phyloP scores from a whole-genome alignment of 2,797 vertebrate species.

The Ispidina picta region DNA sequence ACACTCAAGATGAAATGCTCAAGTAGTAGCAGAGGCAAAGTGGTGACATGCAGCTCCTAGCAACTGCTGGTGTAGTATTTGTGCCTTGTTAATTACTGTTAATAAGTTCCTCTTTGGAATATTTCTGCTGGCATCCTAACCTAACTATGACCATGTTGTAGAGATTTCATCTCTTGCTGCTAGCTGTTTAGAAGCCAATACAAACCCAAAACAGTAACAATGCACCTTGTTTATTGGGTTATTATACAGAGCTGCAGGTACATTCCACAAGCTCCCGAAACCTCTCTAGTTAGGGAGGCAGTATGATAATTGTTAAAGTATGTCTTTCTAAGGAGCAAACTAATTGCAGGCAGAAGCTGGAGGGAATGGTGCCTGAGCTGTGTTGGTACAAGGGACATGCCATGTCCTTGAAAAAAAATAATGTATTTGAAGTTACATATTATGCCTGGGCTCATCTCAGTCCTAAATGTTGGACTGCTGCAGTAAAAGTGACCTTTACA shows the following conservation, averaged over 20 bases:
- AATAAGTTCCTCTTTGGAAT: not conserved
- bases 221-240: not conserved
- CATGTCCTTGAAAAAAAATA: not conserved
- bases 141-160: not conserved
- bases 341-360: not conserved
- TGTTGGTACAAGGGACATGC: not conserved
- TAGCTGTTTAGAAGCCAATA: not conserved
- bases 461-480: not conserved
- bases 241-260: fast-evolving
- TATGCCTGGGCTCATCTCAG: not conserved
- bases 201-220: not conserved
- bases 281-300: not conserved
- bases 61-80: not conserved
- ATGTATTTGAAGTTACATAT: not conserved
- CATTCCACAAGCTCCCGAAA: not conserved
- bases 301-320: fast-evolving
- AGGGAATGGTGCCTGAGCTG: not conserved
- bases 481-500: not conserved
- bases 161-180: not conserved
- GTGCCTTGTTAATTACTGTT: not conserved
- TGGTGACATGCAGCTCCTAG: not conserved
- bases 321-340: not conserved
- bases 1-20: not conserved
- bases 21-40: not conserved
- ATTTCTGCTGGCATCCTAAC: not conserved